Base-by-base conservation (phyloP, 1,140 invertebrate genomes). In the Papilio helenus region DNA sequence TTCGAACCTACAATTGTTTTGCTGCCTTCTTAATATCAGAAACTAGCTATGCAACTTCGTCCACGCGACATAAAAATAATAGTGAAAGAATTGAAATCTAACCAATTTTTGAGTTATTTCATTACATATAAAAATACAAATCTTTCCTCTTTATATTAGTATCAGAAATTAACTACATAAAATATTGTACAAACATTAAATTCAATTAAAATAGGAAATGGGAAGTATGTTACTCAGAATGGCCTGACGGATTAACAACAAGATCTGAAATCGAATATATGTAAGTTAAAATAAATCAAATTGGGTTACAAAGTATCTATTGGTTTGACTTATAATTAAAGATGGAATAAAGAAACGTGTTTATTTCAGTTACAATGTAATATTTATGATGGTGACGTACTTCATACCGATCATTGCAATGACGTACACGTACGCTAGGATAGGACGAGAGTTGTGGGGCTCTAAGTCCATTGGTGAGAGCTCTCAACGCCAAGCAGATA, bases 381-480 rank as follows among this genome's bases (percentile, higher is more conserved):
- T 97, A 49, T 98, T 98, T 86, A 97, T 98, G 95, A 95, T 99
- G 80, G 95, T 99, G 72, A 99, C 98, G 18, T 99, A 99, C 94
- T 97, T 99, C 87, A 94, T 99, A 83, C 99, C 99, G 34, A 98
- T 99, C 84, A 95, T 96, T 76, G 97, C 98, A 5, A 98, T 99
- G 97, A 97, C 97, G 4, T 98, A 97, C 88, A 98, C 99, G 0
- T 99, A 99, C 91, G 96, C 97, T 0, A 95, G 97, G 74, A 98
- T 99, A 26, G 99, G 98, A 4, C 93, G 97, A 72, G 98, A 99
- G 85, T 95, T 99, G 3, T 99, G 99, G 98, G 98, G 98, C 2
- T 99, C 98, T 71, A 97, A 98, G 90, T 98, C 98, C 76, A 99
- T 99, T 74, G 99, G 99, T 0, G 99, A 99, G 95, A 97, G 97